Conservation (phyloP, 2,797 vertebrate species). For the Amblyraja radiata region DNA sequence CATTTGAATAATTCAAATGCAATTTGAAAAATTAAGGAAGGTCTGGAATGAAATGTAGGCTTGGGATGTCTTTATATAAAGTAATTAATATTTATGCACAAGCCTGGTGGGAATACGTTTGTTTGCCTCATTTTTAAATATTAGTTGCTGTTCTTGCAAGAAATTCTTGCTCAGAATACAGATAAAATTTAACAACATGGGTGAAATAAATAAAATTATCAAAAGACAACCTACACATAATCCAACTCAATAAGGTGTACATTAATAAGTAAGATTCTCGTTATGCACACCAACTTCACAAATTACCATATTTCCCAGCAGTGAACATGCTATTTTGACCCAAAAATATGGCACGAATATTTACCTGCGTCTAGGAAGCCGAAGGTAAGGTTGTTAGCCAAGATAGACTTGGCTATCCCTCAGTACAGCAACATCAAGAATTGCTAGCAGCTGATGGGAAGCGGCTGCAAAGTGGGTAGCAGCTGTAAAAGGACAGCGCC, state of each 20-base stretch:
- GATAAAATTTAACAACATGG: background rate
- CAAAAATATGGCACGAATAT: too few species aligned
- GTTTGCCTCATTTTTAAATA: background rate
- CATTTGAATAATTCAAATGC: constrained; percentile 56
- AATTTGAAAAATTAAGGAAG: constrained; percentile 38
- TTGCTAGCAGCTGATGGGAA: too few species aligned
- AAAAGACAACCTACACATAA: background rate
- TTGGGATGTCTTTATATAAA: constrained; percentile 3
- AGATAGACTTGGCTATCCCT: too few species aligned
- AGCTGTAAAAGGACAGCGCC: too few species aligned
- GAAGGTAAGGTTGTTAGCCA: too few species aligned
- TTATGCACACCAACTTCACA: background rate
- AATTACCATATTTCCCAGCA: too few species aligned
- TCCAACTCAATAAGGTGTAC: too few species aligned
- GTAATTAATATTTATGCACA: constrained; percentile 28
- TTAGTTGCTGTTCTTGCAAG: background rate
- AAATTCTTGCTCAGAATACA: background rate
- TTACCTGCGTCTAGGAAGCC: too few species aligned
- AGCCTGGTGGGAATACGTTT: constrained; percentile 17
- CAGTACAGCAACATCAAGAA: too few species aligned
- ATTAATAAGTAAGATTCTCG: background rate
- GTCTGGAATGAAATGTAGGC: constrained; percentile 38
- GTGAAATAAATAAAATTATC: background rate
- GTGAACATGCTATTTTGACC: too few species aligned
- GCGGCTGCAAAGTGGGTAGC: too few species aligned